Evolutionary conservation across 2,888 invertebrate species (phyloP), one percentile per base, ranked within the genome.

Genomic region (Parnassius orleans): DNA sequence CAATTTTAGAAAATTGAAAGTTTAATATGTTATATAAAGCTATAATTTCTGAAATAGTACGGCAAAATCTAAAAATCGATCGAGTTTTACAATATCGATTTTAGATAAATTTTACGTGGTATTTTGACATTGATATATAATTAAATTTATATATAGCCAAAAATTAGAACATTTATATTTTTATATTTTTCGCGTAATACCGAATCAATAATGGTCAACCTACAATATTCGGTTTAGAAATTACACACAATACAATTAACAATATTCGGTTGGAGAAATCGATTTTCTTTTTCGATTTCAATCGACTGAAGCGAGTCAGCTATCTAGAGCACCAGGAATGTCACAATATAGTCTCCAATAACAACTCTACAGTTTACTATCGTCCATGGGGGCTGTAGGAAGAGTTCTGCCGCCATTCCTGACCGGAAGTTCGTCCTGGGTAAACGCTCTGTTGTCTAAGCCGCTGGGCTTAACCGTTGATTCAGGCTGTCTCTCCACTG

Each of bases 401-500:
- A 71, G 68, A n/a, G 75, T 74, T 52, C 65, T 69, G 10, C 73
- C 66, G 33, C 74, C 67, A 43, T 70, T 75, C 61, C 78, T 79
- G 48, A 63, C 63, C 1, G 79, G 69, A 3, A 76, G 65, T 57
- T 93, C 93, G 69, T 93, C 93, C 66, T 92, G 89, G 9, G 86
- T 89, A 74, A 90, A 93, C 1, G 91, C 93, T 15, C 77, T 81
- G 78, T 93, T 93, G 76, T 93, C 93, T 46, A 92, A 83, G 3
- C 92, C 93, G 19, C 72, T 77, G 14, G 81, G 78, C 58, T 79
- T 84, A 33, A 71, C 70, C 14, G 73, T 67, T 14, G 72, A 74
- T 3, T 56, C 58, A 3, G 57, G 48, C 2, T 62, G 12, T 57
- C 57, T 65, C 58, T 81, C 83, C 7, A 79, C 77, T n/a, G 82